These are phyloP conservation scores for Galerucella nymphaeae DNA, from an alignment of 2,888 invertebrate genomes.

Conservation along the genomic window DNA sequence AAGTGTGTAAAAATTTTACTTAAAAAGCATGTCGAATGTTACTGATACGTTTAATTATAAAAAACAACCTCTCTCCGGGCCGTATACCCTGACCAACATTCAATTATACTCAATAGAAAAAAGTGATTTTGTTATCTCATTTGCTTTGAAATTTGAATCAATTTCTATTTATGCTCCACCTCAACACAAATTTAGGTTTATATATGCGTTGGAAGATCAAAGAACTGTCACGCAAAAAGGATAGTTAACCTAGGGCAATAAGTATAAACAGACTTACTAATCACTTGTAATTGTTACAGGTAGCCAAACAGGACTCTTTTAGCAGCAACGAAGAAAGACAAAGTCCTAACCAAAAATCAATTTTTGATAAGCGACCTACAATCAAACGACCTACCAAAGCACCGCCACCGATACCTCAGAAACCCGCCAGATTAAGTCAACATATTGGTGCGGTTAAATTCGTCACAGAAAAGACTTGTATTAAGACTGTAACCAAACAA, in stretches of 20 bases:
- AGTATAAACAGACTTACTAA: neutral
- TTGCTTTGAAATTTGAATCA: no score
- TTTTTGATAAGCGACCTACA: conserved; percentile 27
- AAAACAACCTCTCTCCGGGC: no score
- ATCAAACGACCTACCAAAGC: conserved; percentile 64
- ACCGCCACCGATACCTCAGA: conserved; percentile 75
- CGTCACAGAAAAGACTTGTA: conserved; percentile 29
- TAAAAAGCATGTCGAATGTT: no score
- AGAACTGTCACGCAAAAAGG: no score
- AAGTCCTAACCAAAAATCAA: conserved; percentile 14
- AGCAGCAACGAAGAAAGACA: conserved; percentile 47
- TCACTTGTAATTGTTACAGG: conserved; percentile 3
- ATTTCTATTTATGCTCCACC: no score
- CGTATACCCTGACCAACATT: no score
- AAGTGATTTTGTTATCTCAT: no score
- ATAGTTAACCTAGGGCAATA: no score
- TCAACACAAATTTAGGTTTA: no score
- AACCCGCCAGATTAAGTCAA: conserved; percentile 64
- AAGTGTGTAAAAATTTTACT: neutral
- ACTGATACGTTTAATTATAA: no score
- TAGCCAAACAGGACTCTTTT: conserved; percentile 57
- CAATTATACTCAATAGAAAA: no score
- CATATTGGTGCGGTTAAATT: conserved; percentile 34
- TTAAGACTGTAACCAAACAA: conserved; percentile 34
- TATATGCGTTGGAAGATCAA: no score